Base-by-base conservation (phyloP, 2,113 vertebrate species). In the Bambusicola thoracicus region DNA sequence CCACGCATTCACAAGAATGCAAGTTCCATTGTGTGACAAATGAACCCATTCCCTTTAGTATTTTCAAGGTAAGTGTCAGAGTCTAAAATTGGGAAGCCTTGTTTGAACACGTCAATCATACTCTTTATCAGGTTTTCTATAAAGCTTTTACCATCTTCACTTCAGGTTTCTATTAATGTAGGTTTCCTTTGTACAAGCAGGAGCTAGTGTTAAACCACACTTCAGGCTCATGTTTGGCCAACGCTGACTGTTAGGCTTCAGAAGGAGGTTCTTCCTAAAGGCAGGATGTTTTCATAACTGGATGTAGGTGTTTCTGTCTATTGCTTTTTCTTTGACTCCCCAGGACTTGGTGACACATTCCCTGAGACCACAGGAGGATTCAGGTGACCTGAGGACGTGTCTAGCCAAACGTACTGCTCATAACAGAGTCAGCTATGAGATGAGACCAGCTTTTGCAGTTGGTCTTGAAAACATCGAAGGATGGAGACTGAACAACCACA, bases 101-200 rank as follows among this genome's bases (percentile, higher is more conserved):
- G 1, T 73, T 48, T 85, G 89, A 92, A 76, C 27, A 34, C 34
- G 48, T 73, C 81, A 79, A 18, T 92, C 81, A 80, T 25, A 89
- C 58, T 38, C 32, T 87, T 62, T 73, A 49, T 48, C 78, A 87
- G 5, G 30, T 89, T 93, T 92, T 90, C n/a, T 84, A 61, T 43
- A 90, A 61, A 72, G 48, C 17, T 86, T 90, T 93, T n/a, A 90
- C 46, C 2, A 3, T 86, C 43, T 93, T 86, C 43, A 10, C 63
- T 86, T 32, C 38, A 70, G 79, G 25, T 44, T n/a, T 61, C 44
- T 77, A 3, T 82, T 55, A 48, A 29, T 51, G 34, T 73, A 34
- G 4, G 13, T 49, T 92, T 89, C 21, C 6, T 32, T 81, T 44
- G 62, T 66, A 68, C 29, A 56, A 43, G 12, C 36, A 74, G 59